Base-by-base conservation (phyloP, 2,797 vertebrate genomes). In the Gymnopithys bicolor region DNA sequence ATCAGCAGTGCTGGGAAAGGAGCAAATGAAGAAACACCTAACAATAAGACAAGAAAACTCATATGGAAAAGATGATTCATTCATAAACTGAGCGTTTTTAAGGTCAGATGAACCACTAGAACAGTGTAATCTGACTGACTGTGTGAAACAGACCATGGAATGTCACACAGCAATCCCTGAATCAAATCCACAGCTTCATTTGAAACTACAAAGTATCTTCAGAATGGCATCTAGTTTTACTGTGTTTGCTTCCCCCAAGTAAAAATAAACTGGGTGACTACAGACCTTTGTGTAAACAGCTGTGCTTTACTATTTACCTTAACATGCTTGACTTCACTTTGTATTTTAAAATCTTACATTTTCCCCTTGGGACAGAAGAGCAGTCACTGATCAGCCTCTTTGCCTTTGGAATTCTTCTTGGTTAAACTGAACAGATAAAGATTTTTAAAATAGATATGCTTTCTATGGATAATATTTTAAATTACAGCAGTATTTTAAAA, bases 1-100 rank as follows among this genome's bases (percentile, higher is more conserved):
- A 1, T 64, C 73, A 84, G 52, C 60, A 88, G 25, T 81, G 45
- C 45, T 91, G 48, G 59, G 37, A 62, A 48, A 64, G 60, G 58
- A 93, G 33, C 39, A 89, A 89, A 87, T 81, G 39, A 87, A 87
- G 84, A 74, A 89, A 87, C 62, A 68, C 55, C 69, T 89, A 67
- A 81, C 27, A 75, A 27, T 79, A 56, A 94, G 58, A 82, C 33
- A 78, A 71, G 55, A 69, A 87, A 91, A 74, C 8, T 9, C 28
- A 24, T 25, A 60, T 49, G 68, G 76, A 86, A 95, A 84, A 85
- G 19, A 39, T 79, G 41, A 77, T 21, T 70, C 27, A 32, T 80
- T 67, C 33, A 55, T 70, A 67, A 78, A 39, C 32, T 30, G 18
- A 9, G 83, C 28, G 5, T 9, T 95, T 94, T 91, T 80, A 78